These are phyloP conservation scores for Phymatocera aterrima DNA, from an alignment of 2,888 invertebrate genomes.

Conservation along the genomic window DNA sequence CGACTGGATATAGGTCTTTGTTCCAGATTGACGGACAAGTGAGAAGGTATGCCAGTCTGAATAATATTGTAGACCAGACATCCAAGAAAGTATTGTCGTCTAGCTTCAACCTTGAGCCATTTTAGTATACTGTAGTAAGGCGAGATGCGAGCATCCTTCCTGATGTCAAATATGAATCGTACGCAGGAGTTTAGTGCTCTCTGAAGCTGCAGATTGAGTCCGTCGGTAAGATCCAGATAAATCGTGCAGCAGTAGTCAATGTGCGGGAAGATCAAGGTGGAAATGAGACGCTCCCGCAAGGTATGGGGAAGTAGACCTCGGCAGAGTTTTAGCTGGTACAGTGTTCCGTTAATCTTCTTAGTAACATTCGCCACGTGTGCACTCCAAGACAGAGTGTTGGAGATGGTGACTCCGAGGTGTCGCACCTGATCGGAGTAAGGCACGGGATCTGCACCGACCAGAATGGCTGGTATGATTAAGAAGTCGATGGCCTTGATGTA, in stretches of 20 bases:
- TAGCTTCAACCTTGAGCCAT: too few species aligned
- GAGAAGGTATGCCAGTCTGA: too few species aligned
- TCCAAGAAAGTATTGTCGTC: too few species aligned
- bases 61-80: too few species aligned
- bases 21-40: too few species aligned
- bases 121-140: not conserved
- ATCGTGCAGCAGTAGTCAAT: slow-evolving; percentile 42
- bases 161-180: not conserved
- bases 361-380: not conserved
- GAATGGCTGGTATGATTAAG: not conserved
- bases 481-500: slow-evolving; percentile 17
- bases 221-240: too few species aligned
- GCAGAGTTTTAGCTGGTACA: slow-evolving; percentile 38
- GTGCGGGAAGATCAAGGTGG: slow-evolving; percentile 29
- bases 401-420: slow-evolving; percentile 8
- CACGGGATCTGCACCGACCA: not conserved
- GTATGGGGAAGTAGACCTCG: slow-evolving; percentile 10
- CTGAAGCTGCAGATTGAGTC: too few species aligned
- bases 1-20: too few species aligned
- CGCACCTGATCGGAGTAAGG: not conserved
- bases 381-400: slow-evolving; percentile 14
- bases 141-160: not conserved
- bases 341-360: slow-evolving; percentile 16
- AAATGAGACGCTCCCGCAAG: slow-evolving; percentile 21
- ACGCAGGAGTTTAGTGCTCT: not conserved